These are phyloP conservation scores for Notiomystis cincta DNA, from an alignment of 2,113 vertebrate genomes.

Conservation along the genomic window DNA sequence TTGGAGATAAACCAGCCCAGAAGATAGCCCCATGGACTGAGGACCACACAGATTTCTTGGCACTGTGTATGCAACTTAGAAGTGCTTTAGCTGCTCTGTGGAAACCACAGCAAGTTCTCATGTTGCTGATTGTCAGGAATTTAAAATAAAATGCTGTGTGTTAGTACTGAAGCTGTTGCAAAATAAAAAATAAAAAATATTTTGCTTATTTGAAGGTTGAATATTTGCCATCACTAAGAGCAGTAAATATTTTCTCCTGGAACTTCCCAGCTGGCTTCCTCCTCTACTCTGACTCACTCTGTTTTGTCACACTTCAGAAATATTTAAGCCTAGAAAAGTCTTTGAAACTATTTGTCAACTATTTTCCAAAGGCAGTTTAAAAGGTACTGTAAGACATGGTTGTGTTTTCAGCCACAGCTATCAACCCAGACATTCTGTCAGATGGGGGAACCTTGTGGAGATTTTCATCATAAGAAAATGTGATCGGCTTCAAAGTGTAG, in stretches of 20 bases:
- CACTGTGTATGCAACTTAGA: not conserved
- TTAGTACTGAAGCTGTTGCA: not conserved
- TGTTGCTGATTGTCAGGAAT: not conserved
- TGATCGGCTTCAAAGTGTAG: not conserved
- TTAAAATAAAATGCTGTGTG: not conserved
- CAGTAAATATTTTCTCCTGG: not conserved
- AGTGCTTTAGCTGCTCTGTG: not conserved
- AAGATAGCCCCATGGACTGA: not conserved
- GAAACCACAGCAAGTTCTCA: not conserved
- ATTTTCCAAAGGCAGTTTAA: not conserved
- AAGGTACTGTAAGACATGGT: not conserved
- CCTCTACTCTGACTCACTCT: slow-evolving; percentile 6
- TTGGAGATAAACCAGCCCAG: not conserved
- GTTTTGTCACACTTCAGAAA: slow-evolving; percentile 8
- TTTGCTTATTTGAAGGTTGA: not conserved
- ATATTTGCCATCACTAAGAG: not conserved
- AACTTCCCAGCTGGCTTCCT: not conserved
- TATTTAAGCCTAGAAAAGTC: not conserved
- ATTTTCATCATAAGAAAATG: not conserved
- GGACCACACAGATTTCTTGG: not conserved
- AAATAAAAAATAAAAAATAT: not conserved
- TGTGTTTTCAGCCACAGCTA: not conserved
- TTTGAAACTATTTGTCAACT: slow-evolving; percentile 10
- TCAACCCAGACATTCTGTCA: not conserved
- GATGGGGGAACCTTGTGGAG: not conserved